These are phyloP conservation scores for Scomber scombrus DNA, from an alignment of 2,113 vertebrate genomes.

Conservation along the genomic window DNA sequence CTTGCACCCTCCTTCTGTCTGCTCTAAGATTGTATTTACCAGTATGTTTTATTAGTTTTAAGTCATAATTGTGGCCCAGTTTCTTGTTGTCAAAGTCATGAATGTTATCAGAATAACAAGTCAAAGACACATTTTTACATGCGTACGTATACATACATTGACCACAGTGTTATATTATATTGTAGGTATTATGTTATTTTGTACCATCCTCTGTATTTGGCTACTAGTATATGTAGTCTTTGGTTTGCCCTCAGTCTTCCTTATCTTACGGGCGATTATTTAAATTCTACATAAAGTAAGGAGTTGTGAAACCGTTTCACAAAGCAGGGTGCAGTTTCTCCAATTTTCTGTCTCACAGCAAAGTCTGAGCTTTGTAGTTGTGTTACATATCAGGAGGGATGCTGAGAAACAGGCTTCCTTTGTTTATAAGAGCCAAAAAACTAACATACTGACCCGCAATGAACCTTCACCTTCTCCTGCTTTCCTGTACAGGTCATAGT, in stretches of 20 bases:
- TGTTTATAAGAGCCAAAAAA: constrained; percentile 14
- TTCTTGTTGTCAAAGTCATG: not conserved
- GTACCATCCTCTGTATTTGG: not conserved
- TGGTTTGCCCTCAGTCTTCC: not conserved
- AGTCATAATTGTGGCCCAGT: not conserved
- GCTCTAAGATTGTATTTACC: not conserved
- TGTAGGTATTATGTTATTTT: not conserved
- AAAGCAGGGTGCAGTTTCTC: constrained; percentile 2
- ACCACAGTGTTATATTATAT: not conserved
- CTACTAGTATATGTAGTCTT: not conserved
- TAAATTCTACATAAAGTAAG: not conserved
- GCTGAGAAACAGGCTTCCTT: not conserved
- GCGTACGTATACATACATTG: no score
- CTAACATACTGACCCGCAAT: not conserved
- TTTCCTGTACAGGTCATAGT: not conserved
- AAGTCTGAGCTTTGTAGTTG: constrained; percentile 23
- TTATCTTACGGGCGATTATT: not conserved
- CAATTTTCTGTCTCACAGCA: constrained; percentile 7
- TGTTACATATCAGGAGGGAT: constrained; percentile 1
- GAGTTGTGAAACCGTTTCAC: not conserved
- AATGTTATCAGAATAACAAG: not conserved
- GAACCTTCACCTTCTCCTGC: not conserved
- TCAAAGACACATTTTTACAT: no score
- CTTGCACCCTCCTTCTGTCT: not conserved
- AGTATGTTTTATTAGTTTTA: not conserved